Conservation (phyloP, 2,888 invertebrate genomes). For the Brachylomia viminalis region DNA sequence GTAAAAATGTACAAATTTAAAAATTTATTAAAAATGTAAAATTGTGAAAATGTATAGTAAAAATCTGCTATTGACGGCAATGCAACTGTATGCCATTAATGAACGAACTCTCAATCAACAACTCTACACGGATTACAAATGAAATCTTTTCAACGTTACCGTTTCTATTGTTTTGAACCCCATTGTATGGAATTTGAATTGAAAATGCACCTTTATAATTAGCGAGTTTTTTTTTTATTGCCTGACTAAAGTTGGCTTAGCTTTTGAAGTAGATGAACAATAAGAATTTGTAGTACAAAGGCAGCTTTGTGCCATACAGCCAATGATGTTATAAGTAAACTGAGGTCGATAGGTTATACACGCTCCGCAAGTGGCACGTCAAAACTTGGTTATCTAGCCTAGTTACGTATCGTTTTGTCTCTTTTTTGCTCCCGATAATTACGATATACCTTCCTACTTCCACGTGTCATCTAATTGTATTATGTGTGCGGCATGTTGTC, state of each 20-base stretch:
- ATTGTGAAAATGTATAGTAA: too few relatives aligned
- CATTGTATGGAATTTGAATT: conserved; percentile 40
- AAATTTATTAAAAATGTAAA: too few relatives aligned
- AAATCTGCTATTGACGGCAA: not conserved
- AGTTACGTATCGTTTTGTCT: too few relatives aligned
- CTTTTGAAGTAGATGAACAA: conserved; percentile 27
- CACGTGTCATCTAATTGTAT: too few relatives aligned
- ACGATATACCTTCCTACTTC: too few relatives aligned
- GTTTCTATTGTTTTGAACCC: conserved; percentile 25
- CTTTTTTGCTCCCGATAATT: too few relatives aligned
- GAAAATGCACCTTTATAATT: conserved; percentile 5
- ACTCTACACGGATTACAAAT: not conserved
- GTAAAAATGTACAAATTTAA: too few relatives aligned
- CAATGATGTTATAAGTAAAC: too few relatives aligned
- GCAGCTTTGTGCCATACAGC: not conserved
- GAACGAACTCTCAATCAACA: not conserved
- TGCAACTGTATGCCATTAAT: not conserved
- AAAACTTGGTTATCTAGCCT: too few relatives aligned
- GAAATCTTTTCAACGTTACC: not conserved
- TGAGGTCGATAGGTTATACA: too few relatives aligned
- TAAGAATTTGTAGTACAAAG: not conserved
- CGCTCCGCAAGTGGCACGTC: too few relatives aligned
- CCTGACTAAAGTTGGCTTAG: conserved; percentile 20
- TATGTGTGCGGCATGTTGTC: too few relatives aligned
- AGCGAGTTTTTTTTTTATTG: conserved; percentile 25